Conservation (phyloP, 2,113 vertebrate species). For the Ageneiosus marmoratus region DNA sequence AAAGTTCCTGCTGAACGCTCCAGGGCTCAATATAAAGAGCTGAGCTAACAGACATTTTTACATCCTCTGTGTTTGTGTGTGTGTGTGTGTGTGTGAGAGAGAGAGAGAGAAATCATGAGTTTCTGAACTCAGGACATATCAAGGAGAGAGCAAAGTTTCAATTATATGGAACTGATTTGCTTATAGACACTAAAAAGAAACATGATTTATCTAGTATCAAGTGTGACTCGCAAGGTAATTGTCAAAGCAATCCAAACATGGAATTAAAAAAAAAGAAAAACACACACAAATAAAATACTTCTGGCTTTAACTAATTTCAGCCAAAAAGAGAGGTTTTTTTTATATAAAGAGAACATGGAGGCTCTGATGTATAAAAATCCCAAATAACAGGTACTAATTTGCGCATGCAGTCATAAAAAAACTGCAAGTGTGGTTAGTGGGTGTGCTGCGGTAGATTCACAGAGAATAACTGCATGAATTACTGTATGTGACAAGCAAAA, state of each 20-base stretch:
- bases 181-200: not conserved
- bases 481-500: not conserved
- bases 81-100: slow-evolving; percentile 6
- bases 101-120: slow-evolving; percentile 4
- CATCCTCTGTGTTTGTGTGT: slow-evolving; percentile 35
- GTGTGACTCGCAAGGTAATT: not conserved
- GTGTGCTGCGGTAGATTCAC: not conserved
- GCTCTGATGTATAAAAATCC: not conserved
- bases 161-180: not conserved
- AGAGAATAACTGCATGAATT: not conserved
- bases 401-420: not conserved
- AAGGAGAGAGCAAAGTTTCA: not conserved
- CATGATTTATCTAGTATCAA: not conserved
- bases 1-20: slow-evolving; percentile 52
- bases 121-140: not conserved
- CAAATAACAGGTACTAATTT: slow-evolving; percentile 18
- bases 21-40: slow-evolving; percentile 27
- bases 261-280: not conserved
- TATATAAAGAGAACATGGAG: not conserved
- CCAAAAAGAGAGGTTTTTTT: not conserved
- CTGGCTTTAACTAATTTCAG: not conserved
- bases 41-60: slow-evolving; percentile 12
- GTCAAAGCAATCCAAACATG: not conserved
- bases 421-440: not conserved
- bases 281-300: not conserved